Percentiles rank a stretch among this genome's conserved stretches.
Evolutionary conservation across 2,888 invertebrate species (phyloP).

Genomic region (Drosophila kanekoi): DNA sequence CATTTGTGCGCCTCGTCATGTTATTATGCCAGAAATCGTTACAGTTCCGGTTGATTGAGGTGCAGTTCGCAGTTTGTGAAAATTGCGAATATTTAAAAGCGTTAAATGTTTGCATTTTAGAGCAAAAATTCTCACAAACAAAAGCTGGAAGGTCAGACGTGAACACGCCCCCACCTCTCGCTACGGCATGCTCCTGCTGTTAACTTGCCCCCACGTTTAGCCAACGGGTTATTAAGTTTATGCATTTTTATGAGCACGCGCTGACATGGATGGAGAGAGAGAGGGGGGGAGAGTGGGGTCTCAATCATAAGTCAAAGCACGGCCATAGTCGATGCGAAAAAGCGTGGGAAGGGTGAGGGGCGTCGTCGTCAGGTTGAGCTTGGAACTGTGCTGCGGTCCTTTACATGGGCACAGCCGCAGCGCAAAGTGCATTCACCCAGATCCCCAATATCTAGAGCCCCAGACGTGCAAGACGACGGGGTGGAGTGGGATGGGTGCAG

Average conservation of each 20-base stretch:
- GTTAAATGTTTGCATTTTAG: constrained; percentile 53
- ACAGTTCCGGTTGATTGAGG: constrained; percentile 66
- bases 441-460: constrained; percentile 24
- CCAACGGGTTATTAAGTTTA: constrained; percentile 57
- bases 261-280: background rate
- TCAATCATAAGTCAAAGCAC: constrained; percentile 65
- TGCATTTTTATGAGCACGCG: constrained; percentile 55
- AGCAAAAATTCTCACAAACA: constrained; percentile 38
- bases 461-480: background rate
- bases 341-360: background rate
- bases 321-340: background rate
- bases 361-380: constrained; percentile 32
- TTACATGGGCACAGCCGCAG: too few relatives aligned
- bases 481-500: constrained; percentile 10
- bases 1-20: constrained; percentile 25
- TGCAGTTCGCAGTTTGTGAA: constrained; percentile 40
- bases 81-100: constrained; percentile 34
- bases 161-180: background rate
- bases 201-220: constrained; percentile 20
- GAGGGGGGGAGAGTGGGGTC: background rate
- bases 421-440: constrained; percentile 71
- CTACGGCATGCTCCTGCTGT: background rate
- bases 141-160: constrained; percentile 58
- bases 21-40: constrained; percentile 57
- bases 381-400: too few relatives aligned